These are phyloP conservation scores for Pithys albifrons DNA, from an alignment of 2,113 vertebrate species.

Conservation along the genomic window DNA sequence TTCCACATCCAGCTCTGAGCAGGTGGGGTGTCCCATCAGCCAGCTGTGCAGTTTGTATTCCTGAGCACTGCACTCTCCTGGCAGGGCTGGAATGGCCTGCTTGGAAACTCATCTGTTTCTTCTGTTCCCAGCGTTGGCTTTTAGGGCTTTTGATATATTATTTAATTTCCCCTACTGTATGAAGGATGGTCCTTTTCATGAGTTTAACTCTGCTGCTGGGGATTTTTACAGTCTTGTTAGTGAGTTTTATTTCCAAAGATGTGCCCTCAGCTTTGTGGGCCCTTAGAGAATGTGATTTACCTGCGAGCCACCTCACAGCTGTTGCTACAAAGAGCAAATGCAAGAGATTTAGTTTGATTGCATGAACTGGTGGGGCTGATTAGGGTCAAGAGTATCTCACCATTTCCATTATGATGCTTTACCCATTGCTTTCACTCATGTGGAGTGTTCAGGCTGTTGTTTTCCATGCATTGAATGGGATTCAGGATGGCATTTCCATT, in stretches of 20 bases:
- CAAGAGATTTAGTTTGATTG: neutral
- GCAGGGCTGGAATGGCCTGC: neutral
- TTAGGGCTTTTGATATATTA: neutral
- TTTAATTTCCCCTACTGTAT: neutral
- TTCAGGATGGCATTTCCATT: neutral
- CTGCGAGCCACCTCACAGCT: neutral
- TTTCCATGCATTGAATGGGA: neutral
- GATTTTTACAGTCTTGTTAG: slow-evolving; percentile 35
- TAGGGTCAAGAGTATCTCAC: neutral
- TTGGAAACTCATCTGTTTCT: neutral
- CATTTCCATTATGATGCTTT: neutral
- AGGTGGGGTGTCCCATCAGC: neutral
- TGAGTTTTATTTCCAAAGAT: slow-evolving; percentile 33
- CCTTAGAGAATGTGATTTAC: neutral
- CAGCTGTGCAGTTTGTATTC: neutral
- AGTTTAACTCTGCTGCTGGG: neutral
- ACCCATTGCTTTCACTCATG: neutral
- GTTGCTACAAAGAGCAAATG: neutral
- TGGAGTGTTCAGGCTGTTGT: neutral
- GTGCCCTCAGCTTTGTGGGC: slow-evolving; percentile 1
- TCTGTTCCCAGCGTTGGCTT: neutral
- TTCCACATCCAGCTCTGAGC: neutral
- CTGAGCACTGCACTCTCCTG: neutral
- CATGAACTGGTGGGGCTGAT: neutral
- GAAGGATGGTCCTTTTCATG: neutral